phyloP scores from a whole-genome alignment of 2,888 invertebrate species.

The Lasiommata megera region DNA sequence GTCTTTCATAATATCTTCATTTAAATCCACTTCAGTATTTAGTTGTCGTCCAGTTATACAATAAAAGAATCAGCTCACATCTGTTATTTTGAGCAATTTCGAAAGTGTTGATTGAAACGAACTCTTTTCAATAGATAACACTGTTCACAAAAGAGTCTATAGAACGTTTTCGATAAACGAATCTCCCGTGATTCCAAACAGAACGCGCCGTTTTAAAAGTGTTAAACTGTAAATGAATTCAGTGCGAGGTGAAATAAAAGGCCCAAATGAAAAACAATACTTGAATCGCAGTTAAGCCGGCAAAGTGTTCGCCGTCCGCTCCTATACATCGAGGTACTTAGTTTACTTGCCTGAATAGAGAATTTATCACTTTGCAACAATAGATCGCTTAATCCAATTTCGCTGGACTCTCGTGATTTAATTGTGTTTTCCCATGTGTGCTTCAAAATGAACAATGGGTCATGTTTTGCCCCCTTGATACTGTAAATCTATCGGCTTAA shows the following conservation, averaged over 20 bases:
- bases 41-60: too few species aligned
- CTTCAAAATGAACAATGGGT: slow-evolving; percentile 37
- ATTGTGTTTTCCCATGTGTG: slow-evolving; percentile 49
- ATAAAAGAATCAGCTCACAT: too few species aligned
- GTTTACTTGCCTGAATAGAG: slow-evolving; percentile 58
- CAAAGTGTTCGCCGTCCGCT: slow-evolving; percentile 36
- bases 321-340: slow-evolving; percentile 51
- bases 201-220: background rate
- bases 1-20: too few species aligned
- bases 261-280: slow-evolving; percentile 44
- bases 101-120: too few species aligned
- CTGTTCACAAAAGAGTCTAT: too few species aligned
- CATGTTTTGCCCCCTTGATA: slow-evolving; percentile 25
- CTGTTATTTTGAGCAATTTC: too few species aligned
- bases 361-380: slow-evolving; percentile 71
- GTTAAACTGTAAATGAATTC: slow-evolving; percentile 8
- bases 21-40: too few species aligned
- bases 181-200: background rate
- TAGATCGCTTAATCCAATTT: slow-evolving; percentile 61
- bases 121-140: too few species aligned
- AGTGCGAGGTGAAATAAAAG: slow-evolving; percentile 35
- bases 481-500: slow-evolving; percentile 19
- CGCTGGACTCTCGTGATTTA: slow-evolving; percentile 55
- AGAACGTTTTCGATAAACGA: background rate
- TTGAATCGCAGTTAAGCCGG: slow-evolving; percentile 42